A percentile compares a stretch with the other conserved stretches of the same genome.
Evolutionary conservation across 2,888 invertebrate genomes (phyloP).

Genomic region (Heliconius ethilla): DNA sequence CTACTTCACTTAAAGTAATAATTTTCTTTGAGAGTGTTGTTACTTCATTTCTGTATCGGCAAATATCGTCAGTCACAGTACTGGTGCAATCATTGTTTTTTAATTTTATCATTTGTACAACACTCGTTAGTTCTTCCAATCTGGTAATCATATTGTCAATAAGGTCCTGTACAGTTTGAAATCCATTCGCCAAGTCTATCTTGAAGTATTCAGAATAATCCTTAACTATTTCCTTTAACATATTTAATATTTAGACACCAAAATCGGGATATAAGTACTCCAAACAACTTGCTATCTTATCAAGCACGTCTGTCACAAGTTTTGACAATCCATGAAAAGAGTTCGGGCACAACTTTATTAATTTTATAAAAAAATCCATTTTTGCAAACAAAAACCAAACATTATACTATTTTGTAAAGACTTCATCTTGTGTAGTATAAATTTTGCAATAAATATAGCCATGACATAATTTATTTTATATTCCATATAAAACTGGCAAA

Average conservation of each 20-base stretch:
- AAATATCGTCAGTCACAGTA: conserved; percentile 79
- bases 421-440: conserved; percentile 38
- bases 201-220: conserved; percentile 82
- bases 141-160: conserved; percentile 86
- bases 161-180: conserved; percentile 83
- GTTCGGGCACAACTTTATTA: conserved; percentile 60
- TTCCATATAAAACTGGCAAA: not conserved
- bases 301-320: conserved; percentile 65
- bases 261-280: conserved; percentile 77
- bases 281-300: conserved; percentile 64
- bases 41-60: conserved; percentile 78
- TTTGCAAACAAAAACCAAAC: conserved; percentile 33
- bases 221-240: conserved; percentile 78
- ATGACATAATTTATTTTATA: conserved; percentile 42
- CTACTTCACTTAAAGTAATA: conserved; percentile 77
- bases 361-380: conserved; percentile 70
- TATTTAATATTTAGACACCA: conserved; percentile 56
- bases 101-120: conserved; percentile 80
- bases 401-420: conserved; percentile 26
- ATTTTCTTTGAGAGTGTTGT: conserved; percentile 79
- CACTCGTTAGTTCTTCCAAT: conserved; percentile 84
- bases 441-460: conserved; percentile 45
- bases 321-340: conserved; percentile 67
- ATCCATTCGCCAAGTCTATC: conserved; percentile 78
- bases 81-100: conserved; percentile 73